phyloP scores from a whole-genome alignment of 1,140 invertebrate species.

The Marisa cornuarietis region DNA sequence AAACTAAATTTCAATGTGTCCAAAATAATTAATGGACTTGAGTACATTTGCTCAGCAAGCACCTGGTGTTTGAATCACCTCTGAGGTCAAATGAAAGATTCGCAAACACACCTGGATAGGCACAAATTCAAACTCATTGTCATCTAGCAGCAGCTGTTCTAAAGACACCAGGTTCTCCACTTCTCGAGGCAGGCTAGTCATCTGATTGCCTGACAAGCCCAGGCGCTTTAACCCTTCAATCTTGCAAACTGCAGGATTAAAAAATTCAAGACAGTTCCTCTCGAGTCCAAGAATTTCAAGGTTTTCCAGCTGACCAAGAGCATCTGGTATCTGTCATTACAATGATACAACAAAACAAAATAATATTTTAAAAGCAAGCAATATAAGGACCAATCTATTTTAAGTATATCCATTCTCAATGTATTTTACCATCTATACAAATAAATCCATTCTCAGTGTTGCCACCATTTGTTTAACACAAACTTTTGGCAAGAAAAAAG shows the following conservation, averaged over 20 bases:
- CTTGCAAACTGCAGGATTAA: conserved; percentile 56
- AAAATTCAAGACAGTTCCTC: conserved; percentile 54
- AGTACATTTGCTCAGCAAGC: too few species aligned
- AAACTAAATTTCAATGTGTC: too few species aligned
- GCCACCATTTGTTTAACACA: too few species aligned
- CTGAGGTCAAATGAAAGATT: neutral
- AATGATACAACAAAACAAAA: too few species aligned
- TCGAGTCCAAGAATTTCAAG: conserved; percentile 55
- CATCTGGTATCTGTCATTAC: conserved; percentile 35
- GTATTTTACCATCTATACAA: too few species aligned
- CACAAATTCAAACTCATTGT: conserved; percentile 63
- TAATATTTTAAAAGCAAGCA: too few species aligned
- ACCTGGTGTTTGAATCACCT: too few species aligned
- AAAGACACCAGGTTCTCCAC: conserved; percentile 55
- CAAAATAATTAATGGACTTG: too few species aligned
- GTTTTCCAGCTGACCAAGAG: conserved; percentile 30
- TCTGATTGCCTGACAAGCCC: conserved; percentile 59
- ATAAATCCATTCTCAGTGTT: too few species aligned
- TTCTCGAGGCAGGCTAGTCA: conserved; percentile 60
- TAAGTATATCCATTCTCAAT: too few species aligned
- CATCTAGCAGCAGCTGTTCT: conserved; percentile 57
- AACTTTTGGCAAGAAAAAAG: too few species aligned
- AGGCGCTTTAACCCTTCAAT: conserved; percentile 52
- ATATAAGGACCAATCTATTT: too few species aligned
- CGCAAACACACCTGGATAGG: conserved; percentile 48